phyloP scores from a whole-genome alignment of 2,113 vertebrate genomes.

The Bostrychus sinensis region DNA sequence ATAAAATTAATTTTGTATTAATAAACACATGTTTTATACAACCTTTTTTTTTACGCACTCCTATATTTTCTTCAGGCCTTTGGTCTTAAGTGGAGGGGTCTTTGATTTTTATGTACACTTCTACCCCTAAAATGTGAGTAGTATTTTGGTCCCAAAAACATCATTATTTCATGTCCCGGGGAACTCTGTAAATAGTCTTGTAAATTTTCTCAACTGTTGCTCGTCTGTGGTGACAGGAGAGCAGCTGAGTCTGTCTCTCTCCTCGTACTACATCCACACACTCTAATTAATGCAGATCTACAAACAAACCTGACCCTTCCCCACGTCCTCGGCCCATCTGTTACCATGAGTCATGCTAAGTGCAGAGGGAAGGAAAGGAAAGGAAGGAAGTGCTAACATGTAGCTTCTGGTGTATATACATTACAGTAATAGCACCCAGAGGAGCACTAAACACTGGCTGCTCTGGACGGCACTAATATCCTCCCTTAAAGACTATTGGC shows the following conservation, averaged over 20 bases:
- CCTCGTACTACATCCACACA: slow-evolving; percentile 50
- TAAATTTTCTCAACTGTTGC: slow-evolving; percentile 3
- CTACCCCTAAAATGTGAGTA: background rate
- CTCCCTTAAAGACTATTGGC: slow-evolving; percentile 39
- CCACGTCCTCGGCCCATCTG: slow-evolving; percentile 45
- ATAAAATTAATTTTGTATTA: too few relatives aligned
- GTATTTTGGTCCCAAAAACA: too few relatives aligned
- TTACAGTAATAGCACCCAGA: slow-evolving; percentile 42
- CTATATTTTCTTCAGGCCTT: too few relatives aligned
- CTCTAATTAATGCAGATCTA: slow-evolving; percentile 45
- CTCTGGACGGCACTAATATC: slow-evolving; percentile 33
- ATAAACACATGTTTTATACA: too few relatives aligned
- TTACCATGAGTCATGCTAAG: slow-evolving; percentile 50
- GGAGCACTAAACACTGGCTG: slow-evolving; percentile 23
- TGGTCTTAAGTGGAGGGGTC: too few relatives aligned
- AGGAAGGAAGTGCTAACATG: slow-evolving; percentile 41
- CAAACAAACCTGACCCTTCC: slow-evolving; percentile 52
- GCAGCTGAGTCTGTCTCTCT: slow-evolving; percentile 40
- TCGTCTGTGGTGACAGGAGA: slow-evolving; percentile 23
- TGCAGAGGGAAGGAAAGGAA: slow-evolving; percentile 40
- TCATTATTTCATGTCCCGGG: background rate
- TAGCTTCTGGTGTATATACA: slow-evolving; percentile 31
- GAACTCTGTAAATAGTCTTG: background rate
- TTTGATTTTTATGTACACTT: background rate
- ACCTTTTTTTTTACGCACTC: too few relatives aligned